Base-by-base conservation (phyloP, 1,140 invertebrate species). In the Agrypnia vestita region DNA sequence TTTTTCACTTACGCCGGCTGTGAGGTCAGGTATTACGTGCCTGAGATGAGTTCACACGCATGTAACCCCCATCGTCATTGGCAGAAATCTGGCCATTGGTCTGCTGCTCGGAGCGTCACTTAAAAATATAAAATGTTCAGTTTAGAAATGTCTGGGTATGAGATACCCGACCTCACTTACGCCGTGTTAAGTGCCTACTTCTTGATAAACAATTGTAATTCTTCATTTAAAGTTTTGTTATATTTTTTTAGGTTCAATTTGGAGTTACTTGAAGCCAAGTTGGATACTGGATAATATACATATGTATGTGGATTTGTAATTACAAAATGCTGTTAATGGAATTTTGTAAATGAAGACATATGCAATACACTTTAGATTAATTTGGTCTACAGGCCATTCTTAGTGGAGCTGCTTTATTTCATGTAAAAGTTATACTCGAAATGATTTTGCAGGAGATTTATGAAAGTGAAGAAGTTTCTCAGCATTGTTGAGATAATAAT, bases 311-410 rank as follows among this genome's bases (percentile, higher is more conserved):
- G 35, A 25, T n/a, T 62, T 62, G 25, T 62, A 62, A 35, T 62
- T 62, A 62, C 61, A 62, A 62, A 44, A 43, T 62, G 35, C 12
- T 43, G 13, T 35, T 35, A 35, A 35, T 35, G 25, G 25, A 35
- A 43, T 62, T 62, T 62, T 43, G 19, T 62, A 62, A 62, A 12
- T 43, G 12, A 43, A 62, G 3, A 21, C 35, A 43, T 43, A 62
- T 43, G 59, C 61, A 13, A n/a, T 62, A 62, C 19, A 62, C 25
- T 59, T 59, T 62, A 62, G 61, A 62, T 35, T 62, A 62, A 62
- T 62, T 62, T 62, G 61, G 10, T 25, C 35, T 13, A 25, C 61
- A 43, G 6, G 13, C 61, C 61, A 62, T 62, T 62, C 17, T 62
- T 35, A 62, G 19, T 43, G 61, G 25, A 62, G 19, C 61, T 69